Percentiles rank a stretch among this genome's conserved stretches.
Evolutionary conservation across 2,113 vertebrate genomes (phyloP).

Genomic region (Coptodon rendalli): DNA sequence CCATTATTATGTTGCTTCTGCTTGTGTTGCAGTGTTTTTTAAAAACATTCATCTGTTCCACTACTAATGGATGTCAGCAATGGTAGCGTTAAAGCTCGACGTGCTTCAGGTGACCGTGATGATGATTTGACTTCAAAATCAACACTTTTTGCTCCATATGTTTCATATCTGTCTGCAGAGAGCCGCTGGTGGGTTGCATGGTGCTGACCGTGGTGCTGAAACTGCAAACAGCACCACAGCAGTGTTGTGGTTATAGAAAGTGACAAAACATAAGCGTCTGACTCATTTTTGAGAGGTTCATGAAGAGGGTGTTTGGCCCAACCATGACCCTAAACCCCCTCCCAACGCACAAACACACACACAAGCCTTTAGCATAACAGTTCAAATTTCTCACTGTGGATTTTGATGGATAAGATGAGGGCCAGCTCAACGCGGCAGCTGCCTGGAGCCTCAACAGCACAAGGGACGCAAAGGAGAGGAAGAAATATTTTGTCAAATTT

Average conservation of each 20-base stretch:
- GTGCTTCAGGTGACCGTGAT: neutral
- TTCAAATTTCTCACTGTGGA: neutral
- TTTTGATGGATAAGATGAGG: neutral
- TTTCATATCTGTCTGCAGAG: neutral
- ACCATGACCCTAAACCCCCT: neutral
- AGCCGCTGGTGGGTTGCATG: neutral
- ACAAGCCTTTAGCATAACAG: neutral
- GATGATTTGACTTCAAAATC: neutral
- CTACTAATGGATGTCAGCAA: neutral
- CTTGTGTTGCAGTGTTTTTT: neutral
- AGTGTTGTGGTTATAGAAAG: neutral
- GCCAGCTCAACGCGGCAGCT: neutral
- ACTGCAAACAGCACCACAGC: neutral
- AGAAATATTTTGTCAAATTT: neutral
- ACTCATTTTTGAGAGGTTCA: neutral
- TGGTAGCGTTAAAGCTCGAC: accelerated
- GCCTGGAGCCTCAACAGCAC: neutral
- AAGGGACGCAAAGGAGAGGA: neutral
- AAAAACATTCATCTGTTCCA: accelerated
- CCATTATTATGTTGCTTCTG: neutral
- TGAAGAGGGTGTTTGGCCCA: neutral
- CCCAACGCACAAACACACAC: neutral
- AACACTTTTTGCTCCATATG: neutral
- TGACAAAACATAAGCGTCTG: neutral
- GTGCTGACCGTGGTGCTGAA: slow-evolving; percentile 47